Base-by-base conservation (phyloP, 2,888 invertebrate genomes). In the Caenorhabditis parvicauda region DNA sequence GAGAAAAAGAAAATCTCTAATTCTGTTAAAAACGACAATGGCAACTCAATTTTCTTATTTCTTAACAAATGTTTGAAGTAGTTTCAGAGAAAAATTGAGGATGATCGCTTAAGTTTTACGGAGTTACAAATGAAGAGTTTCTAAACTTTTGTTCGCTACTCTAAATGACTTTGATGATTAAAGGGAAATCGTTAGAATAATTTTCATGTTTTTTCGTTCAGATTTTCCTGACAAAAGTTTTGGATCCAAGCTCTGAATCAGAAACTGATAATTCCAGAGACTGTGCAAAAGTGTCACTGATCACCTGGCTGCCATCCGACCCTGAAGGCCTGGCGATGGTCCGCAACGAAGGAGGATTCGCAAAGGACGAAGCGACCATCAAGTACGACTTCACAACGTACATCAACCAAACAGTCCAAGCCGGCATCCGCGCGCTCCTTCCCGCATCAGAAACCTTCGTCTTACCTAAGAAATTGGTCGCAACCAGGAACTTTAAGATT, bases 161-260 rank as follows among this genome's bases (percentile, higher is more conserved):
- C n/a, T n/a, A n/a, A n/a, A n/a, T n/a, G n/a, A n/a, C n/a, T n/a
- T n/a, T n/a, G n/a, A n/a, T 38, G 58, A 63, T 22, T 22, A 58
- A 29, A 43, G 58, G 41, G 58, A 63, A 35, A 59, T 63, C 2
- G 58, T 63, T 38, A 49, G 58, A n/a, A 55, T 58, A 3, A 58
- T 58, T 35, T 35, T 58, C 17, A 58, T 58, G 37, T n/a, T n/a
- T n/a, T n/a, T n/a, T n/a, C n/a, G n/a, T n/a, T n/a, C n/a, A n/a
- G n/a, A n/a, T n/a, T n/a, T n/a, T n/a, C n/a, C n/a, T n/a, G n/a
- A n/a, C n/a, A n/a, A n/a, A 32, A 32, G n/a, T 32, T 32, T 32
- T 32, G 35, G 9, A 32, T 32, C 9, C 35, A 32, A 32, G 9
- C 9, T 12, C 9, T 32, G 35, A 12, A 12, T 12, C 9, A 12